Evolutionary conservation across 2,113 vertebrate genomes (phyloP).

Genomic region (Mus spicilegus): DNA sequence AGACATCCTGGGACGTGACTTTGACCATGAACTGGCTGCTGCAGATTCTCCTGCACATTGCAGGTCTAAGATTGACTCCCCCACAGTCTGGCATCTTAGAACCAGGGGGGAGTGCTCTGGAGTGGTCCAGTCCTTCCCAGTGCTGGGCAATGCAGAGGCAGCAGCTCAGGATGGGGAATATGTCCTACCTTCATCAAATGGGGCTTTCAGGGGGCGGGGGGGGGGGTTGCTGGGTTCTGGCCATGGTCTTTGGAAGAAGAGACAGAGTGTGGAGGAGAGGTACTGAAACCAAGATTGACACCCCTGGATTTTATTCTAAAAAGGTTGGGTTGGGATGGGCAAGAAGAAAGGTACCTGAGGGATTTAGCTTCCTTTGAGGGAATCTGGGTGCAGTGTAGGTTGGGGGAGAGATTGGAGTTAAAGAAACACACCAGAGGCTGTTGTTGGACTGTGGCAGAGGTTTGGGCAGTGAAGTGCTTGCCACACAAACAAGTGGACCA

Average conservation of each 20-base stretch:
- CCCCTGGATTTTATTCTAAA: neutral
- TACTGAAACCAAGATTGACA: neutral
- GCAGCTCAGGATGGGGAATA: neutral
- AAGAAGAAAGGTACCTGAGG: neutral
- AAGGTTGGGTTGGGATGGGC: neutral
- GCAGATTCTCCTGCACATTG: constrained; percentile 48
- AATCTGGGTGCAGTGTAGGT: neutral
- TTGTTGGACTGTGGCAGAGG: neutral
- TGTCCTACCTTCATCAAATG: neutral
- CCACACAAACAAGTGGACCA: neutral
- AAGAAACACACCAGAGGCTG: neutral
- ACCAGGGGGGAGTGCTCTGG: neutral
- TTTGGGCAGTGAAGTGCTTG: neutral
- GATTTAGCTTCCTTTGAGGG: neutral
- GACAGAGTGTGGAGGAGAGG: neutral
- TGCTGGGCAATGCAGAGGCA: neutral
- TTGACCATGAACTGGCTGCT: constrained; percentile 67
- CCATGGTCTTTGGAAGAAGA: neutral
- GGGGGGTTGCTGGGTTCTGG: neutral
- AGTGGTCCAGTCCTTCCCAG: neutral
- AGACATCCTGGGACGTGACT: constrained; percentile 48
- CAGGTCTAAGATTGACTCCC: neutral
- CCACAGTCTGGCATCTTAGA: neutral
- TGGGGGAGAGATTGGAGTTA: neutral
- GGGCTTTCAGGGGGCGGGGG: neutral